Evolutionary conservation across 2,113 vertebrate genomes (phyloP).

Genomic region (Etia nguti): DNA sequence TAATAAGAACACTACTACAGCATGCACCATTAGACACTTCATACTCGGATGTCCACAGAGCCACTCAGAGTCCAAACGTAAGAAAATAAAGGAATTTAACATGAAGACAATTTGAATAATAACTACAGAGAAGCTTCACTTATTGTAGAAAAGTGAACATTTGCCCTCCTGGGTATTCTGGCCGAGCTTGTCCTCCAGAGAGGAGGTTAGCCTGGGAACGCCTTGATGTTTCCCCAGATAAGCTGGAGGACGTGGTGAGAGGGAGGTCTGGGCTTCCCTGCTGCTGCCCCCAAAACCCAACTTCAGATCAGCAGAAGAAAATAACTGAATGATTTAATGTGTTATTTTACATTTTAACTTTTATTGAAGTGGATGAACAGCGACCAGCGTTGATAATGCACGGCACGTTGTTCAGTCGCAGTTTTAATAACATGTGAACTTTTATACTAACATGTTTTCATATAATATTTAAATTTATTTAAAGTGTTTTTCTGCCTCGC

Average conservation of each 20-base stretch:
- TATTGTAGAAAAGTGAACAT: background rate
- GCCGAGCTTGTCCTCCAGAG: background rate
- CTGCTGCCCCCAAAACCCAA: background rate
- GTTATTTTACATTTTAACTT: background rate
- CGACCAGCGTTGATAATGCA: background rate
- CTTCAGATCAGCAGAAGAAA: background rate
- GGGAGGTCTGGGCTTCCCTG: background rate
- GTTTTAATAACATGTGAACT: background rate
- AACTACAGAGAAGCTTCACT: background rate
- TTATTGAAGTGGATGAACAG: background rate
- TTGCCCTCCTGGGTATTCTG: background rate
- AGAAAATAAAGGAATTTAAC: too few relatives aligned
- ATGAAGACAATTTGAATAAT: background rate
- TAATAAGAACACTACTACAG: background rate
- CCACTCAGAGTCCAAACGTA: too few relatives aligned
- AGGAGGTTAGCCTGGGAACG: background rate
- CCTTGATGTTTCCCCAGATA: background rate
- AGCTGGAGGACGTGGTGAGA: background rate
- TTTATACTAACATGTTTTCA: background rate
- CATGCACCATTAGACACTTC: background rate
- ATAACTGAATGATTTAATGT: background rate
- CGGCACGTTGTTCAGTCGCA: background rate
- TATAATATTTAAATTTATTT: background rate
- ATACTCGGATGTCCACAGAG: too few relatives aligned
- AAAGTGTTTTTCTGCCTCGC: background rate